Conservation (phyloP, 2,797 vertebrate genomes). For the Podarcis lilfordi region DNA sequence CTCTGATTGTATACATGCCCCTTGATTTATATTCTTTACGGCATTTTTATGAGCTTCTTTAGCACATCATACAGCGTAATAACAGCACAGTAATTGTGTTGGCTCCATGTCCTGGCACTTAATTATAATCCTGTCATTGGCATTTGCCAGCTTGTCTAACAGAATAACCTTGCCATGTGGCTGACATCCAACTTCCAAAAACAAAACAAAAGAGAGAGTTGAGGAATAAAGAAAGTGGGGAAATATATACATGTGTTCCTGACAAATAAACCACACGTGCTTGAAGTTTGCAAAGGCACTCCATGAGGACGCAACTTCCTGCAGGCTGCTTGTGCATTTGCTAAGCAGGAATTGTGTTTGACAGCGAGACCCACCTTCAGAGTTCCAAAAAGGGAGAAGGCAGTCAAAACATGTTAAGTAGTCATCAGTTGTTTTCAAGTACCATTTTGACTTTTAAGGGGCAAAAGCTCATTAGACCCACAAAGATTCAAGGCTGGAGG, state of each 20-base stretch:
- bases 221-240: slow-evolving; percentile 3
- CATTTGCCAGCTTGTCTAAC: slow-evolving; percentile 73
- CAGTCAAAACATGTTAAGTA: neutral
- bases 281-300: slow-evolving; percentile 26
- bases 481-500: slow-evolving; percentile 22
- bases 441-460: neutral
- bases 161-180: slow-evolving; percentile 75
- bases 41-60: slow-evolving; percentile 74
- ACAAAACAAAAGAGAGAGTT: slow-evolving; percentile 7
- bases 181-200: slow-evolving; percentile 62
- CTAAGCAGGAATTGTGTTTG: neutral
- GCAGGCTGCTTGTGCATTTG: neutral
- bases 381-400: neutral
- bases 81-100: slow-evolving; percentile 76
- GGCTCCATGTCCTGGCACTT: slow-evolving; percentile 76
- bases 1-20: slow-evolving; percentile 44
- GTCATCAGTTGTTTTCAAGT: neutral
- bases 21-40: slow-evolving; percentile 69
- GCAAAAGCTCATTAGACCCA: neutral
- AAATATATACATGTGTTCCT: slow-evolving; percentile 22
- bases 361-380: neutral
- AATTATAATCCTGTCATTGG: slow-evolving; percentile 78
- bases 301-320: neutral
- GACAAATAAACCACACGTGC: slow-evolving; percentile 6
- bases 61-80: slow-evolving; percentile 71